Percentiles rank a stretch among this genome's conserved stretches.
Evolutionary conservation across 1,140 invertebrate species (phyloP).

Genomic region (Magallana ariakensis): DNA sequence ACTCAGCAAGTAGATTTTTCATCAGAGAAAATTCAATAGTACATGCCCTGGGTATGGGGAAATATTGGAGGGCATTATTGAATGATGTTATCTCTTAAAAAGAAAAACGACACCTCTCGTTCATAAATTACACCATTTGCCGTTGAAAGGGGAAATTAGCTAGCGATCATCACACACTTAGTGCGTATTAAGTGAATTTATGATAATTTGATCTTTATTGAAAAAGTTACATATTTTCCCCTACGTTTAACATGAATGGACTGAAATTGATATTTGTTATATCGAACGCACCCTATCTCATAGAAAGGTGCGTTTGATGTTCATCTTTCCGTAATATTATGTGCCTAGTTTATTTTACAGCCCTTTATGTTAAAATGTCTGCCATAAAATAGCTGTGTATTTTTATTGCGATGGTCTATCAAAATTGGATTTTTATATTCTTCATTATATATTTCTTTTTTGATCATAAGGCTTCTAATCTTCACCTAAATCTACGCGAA

Average conservation of each 20-base stretch:
- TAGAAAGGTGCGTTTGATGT: constrained; percentile 24
- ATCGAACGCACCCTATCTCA: constrained; percentile 31
- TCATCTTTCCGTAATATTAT: constrained; percentile 22
- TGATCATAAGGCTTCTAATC: neutral
- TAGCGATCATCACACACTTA: constrained; percentile 28
- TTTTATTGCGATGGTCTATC: neutral
- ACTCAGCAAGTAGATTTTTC: neutral
- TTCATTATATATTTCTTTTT: neutral
- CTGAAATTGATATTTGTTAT: constrained; percentile 38
- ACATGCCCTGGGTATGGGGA: neutral
- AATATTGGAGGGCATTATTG: constrained; percentile 9
- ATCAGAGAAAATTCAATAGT: constrained; percentile 19
- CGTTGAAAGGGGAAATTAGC: constrained; percentile 33
- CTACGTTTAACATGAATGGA: constrained; percentile 31
- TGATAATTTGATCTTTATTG: constrained; percentile 39
- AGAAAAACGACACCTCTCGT: constrained; percentile 27
- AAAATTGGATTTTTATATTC: neutral
- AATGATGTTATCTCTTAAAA: constrained; percentile 26
- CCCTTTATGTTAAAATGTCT: neutral
- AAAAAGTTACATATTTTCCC: constrained; percentile 38
- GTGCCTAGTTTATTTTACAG: neutral
- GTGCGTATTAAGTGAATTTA: constrained; percentile 38
- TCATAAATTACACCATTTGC: constrained; percentile 36
- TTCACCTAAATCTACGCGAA: too few species aligned
- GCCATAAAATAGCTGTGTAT: neutral